Percentiles rank a stretch among this genome's conserved stretches.
Conservation (phyloP, 2,113 vertebrate species). For the Thomomys bottae region DNA sequence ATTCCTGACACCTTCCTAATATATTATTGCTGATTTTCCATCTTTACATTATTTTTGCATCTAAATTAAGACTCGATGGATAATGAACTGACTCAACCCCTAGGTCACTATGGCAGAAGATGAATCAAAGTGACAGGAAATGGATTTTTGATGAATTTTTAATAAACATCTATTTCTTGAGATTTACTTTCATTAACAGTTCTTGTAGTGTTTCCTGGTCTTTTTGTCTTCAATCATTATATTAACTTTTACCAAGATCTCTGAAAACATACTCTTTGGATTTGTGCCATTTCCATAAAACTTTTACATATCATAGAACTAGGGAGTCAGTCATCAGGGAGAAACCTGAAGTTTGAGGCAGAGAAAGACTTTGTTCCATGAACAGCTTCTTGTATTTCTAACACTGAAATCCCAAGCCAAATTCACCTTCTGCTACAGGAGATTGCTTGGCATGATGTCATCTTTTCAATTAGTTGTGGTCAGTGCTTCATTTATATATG, state of each 20-base stretch:
- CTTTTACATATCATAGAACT: not conserved
- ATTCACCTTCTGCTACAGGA: not conserved
- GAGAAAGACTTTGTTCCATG: not conserved
- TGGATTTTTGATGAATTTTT: too few species aligned
- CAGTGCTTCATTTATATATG: not conserved
- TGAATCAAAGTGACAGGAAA: too few species aligned
- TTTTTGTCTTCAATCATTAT: not conserved
- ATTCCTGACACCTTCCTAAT: too few species aligned
- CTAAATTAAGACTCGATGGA: too few species aligned
- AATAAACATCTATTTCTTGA: too few species aligned
- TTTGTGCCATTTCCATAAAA: not conserved
- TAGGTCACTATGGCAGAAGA: too few species aligned
- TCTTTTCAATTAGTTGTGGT: constrained; percentile 25
- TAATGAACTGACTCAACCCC: too few species aligned
- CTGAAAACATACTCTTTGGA: not conserved
- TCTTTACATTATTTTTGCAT: too few species aligned
- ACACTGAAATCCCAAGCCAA: not conserved
- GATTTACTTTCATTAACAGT: too few species aligned
- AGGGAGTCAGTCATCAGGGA: not conserved
- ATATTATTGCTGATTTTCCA: too few species aligned
- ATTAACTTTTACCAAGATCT: not conserved
- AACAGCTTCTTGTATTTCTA: not conserved
- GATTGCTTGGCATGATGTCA: not conserved
- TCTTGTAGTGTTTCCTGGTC: not conserved
- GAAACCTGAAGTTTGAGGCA: constrained; percentile 17